Evolutionary conservation across 1,140 invertebrate species (phyloP).

Genomic region (Drosophila busckii): DNA sequence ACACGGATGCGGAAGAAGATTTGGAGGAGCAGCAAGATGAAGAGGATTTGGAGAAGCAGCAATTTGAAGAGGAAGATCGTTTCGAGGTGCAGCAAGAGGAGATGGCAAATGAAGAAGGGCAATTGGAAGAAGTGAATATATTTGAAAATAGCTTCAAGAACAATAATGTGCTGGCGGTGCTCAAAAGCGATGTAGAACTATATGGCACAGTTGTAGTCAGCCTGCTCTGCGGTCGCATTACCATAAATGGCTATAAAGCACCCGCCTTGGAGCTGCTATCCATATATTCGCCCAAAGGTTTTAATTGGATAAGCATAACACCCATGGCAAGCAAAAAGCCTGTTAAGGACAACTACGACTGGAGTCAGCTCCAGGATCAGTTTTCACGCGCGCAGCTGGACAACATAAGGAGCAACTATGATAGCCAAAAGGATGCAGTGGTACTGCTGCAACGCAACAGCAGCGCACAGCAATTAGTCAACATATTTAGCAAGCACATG

Average conservation of each 20-base stretch:
- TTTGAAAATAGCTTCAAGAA: conserved; percentile 52
- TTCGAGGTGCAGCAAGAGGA: not conserved
- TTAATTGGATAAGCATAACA: conserved; percentile 38
- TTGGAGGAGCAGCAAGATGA: not conserved
- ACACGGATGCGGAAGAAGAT: not conserved
- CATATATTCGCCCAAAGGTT: conserved; percentile 51
- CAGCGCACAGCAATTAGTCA: conserved; percentile 24
- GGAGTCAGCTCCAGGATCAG: conserved; percentile 25
- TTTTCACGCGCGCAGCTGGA: conserved; percentile 50
- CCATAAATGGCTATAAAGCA: conserved; percentile 37
- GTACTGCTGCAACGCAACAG: conserved; percentile 60
- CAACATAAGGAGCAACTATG: conserved; percentile 35
- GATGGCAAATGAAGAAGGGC: not conserved
- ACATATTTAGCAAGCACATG: conserved; percentile 67
- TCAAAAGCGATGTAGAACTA: conserved; percentile 42
- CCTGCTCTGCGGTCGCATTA: conserved; percentile 31
- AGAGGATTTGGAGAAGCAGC: not conserved
- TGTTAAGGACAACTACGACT: conserved; percentile 1
- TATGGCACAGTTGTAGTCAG: conserved; percentile 50
- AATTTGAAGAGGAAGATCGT: not conserved
- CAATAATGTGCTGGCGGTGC: conserved; percentile 45
- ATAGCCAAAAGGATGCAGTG: conserved; percentile 50
- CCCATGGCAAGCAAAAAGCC: conserved; percentile 20
- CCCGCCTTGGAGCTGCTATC: conserved; percentile 1
- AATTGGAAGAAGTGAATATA: conserved; percentile 5